phyloP scores from a whole-genome alignment of 2,888 invertebrate genomes.

The Nebria brevicollis region DNA sequence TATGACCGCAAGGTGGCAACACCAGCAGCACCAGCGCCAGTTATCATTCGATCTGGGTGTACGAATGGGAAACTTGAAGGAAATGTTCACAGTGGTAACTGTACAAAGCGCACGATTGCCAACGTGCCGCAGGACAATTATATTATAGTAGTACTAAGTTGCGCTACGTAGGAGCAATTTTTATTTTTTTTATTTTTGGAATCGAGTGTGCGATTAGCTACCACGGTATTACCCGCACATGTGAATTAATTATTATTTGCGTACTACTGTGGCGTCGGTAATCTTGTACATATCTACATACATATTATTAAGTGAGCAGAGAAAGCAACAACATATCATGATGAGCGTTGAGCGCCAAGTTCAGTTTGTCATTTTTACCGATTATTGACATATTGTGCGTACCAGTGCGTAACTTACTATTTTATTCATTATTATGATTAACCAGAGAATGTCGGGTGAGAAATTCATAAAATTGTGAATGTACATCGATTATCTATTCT shows the following conservation, averaged over 20 bases:
- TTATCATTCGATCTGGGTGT: neutral
- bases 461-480: too few species aligned
- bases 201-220: neutral
- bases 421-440: neutral
- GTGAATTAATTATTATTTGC: neutral
- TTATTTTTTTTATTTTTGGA: neutral
- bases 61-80: neutral
- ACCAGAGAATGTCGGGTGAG: too few species aligned
- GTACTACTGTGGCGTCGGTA: neutral
- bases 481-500: too few species aligned
- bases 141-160: neutral
- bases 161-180: neutral
- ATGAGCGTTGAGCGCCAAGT: neutral
- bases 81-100: neutral
- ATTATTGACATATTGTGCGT: neutral
- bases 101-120: neutral
- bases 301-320: neutral
- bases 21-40: slow-evolving; percentile 1
- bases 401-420: neutral
- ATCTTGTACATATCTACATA: neutral
- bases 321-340: neutral
- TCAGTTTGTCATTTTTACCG: neutral
- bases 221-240: slow-evolving; percentile 1
- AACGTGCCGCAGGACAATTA: neutral
- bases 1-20: slow-evolving; percentile 1